A percentile compares a stretch with the other conserved stretches of the same genome.
These are phyloP conservation scores for Penelope pileata DNA, from an alignment of 2,113 vertebrate genomes.

Conservation along the genomic window DNA sequence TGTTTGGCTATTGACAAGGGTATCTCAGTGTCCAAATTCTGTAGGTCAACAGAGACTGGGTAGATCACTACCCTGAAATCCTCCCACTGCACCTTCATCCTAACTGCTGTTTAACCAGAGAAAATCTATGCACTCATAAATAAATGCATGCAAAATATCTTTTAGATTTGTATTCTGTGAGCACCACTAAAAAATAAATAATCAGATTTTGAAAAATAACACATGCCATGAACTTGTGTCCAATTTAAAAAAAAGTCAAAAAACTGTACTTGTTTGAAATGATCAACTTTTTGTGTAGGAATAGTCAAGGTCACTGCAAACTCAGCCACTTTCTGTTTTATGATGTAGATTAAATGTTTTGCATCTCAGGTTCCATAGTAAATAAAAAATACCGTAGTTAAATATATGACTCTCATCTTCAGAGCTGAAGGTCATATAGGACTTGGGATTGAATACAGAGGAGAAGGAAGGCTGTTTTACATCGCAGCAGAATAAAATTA, in stretches of 20 bases:
- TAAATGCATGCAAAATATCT: conserved; percentile 1
- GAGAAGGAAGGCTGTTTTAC: not conserved
- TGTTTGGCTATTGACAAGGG: not conserved
- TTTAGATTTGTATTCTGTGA: not conserved
- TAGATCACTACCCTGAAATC: not conserved
- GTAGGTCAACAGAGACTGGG: not conserved
- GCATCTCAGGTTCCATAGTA: conserved; percentile 56
- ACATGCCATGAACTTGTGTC: not conserved
- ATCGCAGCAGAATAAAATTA: not conserved
- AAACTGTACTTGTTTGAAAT: not conserved
- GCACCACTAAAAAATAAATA: not conserved
- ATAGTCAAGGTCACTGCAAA: conserved; percentile 58
- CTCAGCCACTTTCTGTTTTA: conserved; percentile 52
- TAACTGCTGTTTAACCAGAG: not conserved
- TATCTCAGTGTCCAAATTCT: not conserved
- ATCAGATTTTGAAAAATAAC: conserved; percentile 13
- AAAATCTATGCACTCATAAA: conserved; percentile 22
- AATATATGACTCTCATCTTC: conserved; percentile 55
- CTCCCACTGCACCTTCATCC: not conserved
- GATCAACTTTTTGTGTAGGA: not conserved
- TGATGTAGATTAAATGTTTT: conserved; percentile 59
- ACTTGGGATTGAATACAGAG: conserved; percentile 26
- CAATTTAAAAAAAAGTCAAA: not conserved
- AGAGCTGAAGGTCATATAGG: conserved; percentile 34
- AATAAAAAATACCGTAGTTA: conserved; percentile 67